These are phyloP conservation scores for Drosophila subobscura DNA, from an alignment of 1,140 invertebrate genomes.

Conservation along the genomic window DNA sequence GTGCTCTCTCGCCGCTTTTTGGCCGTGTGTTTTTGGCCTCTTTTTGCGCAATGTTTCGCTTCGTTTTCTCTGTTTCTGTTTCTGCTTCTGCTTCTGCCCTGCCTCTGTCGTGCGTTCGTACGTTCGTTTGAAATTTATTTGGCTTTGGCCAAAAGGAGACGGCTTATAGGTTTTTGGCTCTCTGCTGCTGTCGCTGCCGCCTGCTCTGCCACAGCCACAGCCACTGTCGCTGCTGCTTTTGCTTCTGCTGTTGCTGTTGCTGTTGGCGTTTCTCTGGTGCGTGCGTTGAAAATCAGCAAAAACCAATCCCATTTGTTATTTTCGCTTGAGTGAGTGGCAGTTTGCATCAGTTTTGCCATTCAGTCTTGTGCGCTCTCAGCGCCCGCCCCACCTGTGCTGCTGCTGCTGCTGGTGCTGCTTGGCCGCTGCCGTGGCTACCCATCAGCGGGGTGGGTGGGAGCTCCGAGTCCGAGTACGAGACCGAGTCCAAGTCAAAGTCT, in stretches of 20 bases:
- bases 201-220: constrained; percentile 11
- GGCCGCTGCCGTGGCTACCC: too few species aligned
- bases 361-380: constrained; percentile 50
- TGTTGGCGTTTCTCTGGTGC: constrained; percentile 43
- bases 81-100: constrained; percentile 9
- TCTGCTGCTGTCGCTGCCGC: constrained; percentile 39
- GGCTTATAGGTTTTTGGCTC: constrained; percentile 80
- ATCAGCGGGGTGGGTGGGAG: too few species aligned
- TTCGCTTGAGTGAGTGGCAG: constrained; percentile 83
- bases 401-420: not conserved
- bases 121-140: constrained; percentile 83
- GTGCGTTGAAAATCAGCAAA: constrained; percentile 83
- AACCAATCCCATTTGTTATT: constrained; percentile 84
- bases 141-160: constrained; percentile 83
- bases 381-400: constrained; percentile 49
- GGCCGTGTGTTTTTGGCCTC: constrained; percentile 48
- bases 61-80: constrained; percentile 25
- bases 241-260: constrained; percentile 19
- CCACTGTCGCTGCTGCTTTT: constrained; percentile 5
- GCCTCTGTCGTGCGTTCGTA: constrained; percentile 37
- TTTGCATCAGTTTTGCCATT: constrained; percentile 81
- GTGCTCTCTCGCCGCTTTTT: constrained; percentile 18
- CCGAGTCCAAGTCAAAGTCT: constrained; percentile 10
- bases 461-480: too few species aligned
- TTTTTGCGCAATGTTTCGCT: constrained; percentile 69